phyloP scores from a whole-genome alignment of 2,888 invertebrate species.

The Temnothorax ravouxi region DNA sequence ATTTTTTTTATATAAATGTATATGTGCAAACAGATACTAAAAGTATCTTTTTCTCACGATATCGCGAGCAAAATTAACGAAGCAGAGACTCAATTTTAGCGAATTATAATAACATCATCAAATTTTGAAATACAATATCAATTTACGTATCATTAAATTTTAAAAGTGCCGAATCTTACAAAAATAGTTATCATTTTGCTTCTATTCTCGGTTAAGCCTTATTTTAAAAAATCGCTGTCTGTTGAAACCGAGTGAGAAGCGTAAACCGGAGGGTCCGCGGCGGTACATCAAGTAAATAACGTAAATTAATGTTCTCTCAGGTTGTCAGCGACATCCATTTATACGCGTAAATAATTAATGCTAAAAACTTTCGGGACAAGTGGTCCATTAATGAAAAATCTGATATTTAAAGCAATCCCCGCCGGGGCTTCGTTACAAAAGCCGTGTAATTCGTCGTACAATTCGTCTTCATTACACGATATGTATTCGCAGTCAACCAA shows the following conservation, averaged over 20 bases:
- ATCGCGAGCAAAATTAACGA: not conserved
- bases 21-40: not conserved
- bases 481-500: too few relatives aligned
- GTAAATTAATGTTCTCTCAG: not conserved
- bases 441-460: not conserved
- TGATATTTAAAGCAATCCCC: not conserved
- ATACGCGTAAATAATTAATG: constrained; percentile 4
- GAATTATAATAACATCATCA: not conserved
- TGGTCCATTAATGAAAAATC: not conserved
- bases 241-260: not conserved
- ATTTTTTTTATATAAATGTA: not conserved
- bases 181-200: not conserved
- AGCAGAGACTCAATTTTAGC: not conserved
- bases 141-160: not conserved
- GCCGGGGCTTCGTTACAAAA: not conserved
- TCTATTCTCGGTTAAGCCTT: not conserved
- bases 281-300: constrained; percentile 1
- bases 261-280: not conserved
- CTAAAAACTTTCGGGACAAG: not conserved
- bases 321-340: not conserved
- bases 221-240: not conserved
- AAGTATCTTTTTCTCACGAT: not conserved
- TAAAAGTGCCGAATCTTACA: not conserved
- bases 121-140: not conserved
- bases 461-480: not conserved